Evolutionary conservation across 2,113 vertebrate genomes (phyloP), one percentile per base, ranked within the genome.

Genomic region (Oxyruncus cristatus): DNA sequence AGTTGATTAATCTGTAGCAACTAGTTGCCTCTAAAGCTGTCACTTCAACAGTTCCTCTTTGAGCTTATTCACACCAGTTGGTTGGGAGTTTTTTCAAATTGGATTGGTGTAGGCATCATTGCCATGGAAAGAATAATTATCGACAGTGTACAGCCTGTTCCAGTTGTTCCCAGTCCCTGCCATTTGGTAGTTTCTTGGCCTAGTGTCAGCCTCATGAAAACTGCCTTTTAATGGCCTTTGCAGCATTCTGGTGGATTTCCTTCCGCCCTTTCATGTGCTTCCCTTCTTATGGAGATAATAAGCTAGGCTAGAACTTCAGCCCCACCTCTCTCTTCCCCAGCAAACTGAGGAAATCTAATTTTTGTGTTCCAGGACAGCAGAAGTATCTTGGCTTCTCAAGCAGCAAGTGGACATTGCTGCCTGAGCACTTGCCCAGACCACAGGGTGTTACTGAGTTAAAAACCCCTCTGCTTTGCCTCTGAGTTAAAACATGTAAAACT

Each of bases 141-240:
- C 27, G 42, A 50, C 81, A 59, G 68, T 26, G 73, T 91, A 92
- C 91, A 95, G 61, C 93, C 81, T 92, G 83, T 74, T 97, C 94
- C 85, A 94, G 85, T 74, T 93, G 62, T 90, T 96, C 88, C 59
- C 18, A 71, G 67, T 81, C 75, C 52, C 90, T 95, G 65, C 85
- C 78, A 75, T 96, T 96, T 96, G 96, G n/a, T 93, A 82, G 13
- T 84, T 93, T 96, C 80, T 92, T 97, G 89, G 93, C 76, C 90
- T 86, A 32, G 33, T 78, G 81, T 94, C 92, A 96, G 62, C 59
- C 77, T 93, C 92, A 78, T 87, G 92, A 95, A 97, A 97, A 85
- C 89, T 96, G 86, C 66, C 81, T 35, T 88, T 80, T 95, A 94
- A 91, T 91, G 89, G 90, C 80, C 70, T 80, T 76, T 95, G 91